Conservation (phyloP, 1,140 invertebrate species). For the Phocides pigmalion region DNA sequence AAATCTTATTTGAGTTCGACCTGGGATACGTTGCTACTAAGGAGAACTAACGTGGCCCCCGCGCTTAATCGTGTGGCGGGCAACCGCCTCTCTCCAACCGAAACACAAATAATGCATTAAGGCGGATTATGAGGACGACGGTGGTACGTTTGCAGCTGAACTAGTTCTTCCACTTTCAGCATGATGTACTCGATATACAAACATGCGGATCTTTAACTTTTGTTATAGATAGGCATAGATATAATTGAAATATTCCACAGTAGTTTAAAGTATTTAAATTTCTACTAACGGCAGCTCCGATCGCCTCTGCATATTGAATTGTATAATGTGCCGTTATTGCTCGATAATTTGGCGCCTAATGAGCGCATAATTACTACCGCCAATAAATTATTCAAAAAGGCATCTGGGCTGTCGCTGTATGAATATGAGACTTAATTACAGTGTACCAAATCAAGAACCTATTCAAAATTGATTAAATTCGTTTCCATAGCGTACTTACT, state of each 20-base stretch:
- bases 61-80: too few species aligned
- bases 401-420: slow-evolving; percentile 3
- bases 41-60: too few species aligned
- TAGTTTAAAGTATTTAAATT: slow-evolving; percentile 2
- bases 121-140: too few species aligned
- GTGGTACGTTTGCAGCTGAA: too few species aligned
- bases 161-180: too few species aligned
- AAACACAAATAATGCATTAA: too few species aligned
- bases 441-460: too few species aligned
- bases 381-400: slow-evolving; percentile 17
- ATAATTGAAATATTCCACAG: background rate
- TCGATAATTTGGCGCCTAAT: slow-evolving; percentile 15
- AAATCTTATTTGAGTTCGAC: too few species aligned
- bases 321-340: background rate
- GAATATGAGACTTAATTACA: slow-evolving; percentile 1
- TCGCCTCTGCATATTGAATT: slow-evolving; percentile 13
- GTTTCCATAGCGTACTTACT: background rate
- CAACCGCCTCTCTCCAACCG: too few species aligned
- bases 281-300: slow-evolving; percentile 2
- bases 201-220: background rate
- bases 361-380: slow-evolving; percentile 19
- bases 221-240: background rate
- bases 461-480: background rate
- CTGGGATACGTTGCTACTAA: too few species aligned
- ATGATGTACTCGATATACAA: too few species aligned